phyloP scores from a whole-genome alignment of 2,888 invertebrate genomes.

The Thymelicus acteon region DNA sequence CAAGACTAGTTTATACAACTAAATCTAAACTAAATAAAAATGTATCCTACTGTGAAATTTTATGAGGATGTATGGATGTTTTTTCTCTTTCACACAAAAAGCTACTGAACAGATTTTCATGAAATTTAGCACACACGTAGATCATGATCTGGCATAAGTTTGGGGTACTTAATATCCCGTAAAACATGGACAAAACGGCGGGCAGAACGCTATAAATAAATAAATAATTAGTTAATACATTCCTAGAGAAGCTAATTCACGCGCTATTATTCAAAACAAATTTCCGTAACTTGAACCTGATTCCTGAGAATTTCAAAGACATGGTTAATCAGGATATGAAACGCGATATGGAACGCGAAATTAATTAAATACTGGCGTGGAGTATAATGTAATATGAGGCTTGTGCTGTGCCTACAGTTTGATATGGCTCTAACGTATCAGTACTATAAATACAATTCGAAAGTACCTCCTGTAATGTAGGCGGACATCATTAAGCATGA shows the following conservation, averaged over 20 bases:
- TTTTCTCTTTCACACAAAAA: too few species aligned
- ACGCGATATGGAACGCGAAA: conserved; percentile 57
- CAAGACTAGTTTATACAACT: neutral
- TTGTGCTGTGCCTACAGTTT: neutral
- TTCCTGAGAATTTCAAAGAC: conserved; percentile 49
- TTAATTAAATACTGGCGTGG: conserved; percentile 64
- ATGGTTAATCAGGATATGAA: conserved; percentile 62
- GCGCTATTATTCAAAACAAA: conserved; percentile 27
- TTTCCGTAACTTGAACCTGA: conserved; percentile 32
- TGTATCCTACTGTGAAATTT: too few species aligned
- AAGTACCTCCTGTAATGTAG: too few species aligned
- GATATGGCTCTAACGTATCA: neutral
- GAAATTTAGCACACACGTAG: too few species aligned
- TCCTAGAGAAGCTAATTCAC: conserved; percentile 14
- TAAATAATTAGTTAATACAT: neutral
- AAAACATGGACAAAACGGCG: too few species aligned
- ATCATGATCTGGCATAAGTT: too few species aligned
- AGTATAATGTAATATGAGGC: conserved; percentile 42
- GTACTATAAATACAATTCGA: too few species aligned
- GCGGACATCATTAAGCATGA: too few species aligned
- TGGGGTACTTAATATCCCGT: too few species aligned
- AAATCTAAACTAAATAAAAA: neutral
- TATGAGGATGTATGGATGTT: too few species aligned
- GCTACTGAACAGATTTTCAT: too few species aligned
- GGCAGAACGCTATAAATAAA: too few species aligned